phyloP scores from a whole-genome alignment of 2,888 invertebrate genomes.

The Papilio elwesi region DNA sequence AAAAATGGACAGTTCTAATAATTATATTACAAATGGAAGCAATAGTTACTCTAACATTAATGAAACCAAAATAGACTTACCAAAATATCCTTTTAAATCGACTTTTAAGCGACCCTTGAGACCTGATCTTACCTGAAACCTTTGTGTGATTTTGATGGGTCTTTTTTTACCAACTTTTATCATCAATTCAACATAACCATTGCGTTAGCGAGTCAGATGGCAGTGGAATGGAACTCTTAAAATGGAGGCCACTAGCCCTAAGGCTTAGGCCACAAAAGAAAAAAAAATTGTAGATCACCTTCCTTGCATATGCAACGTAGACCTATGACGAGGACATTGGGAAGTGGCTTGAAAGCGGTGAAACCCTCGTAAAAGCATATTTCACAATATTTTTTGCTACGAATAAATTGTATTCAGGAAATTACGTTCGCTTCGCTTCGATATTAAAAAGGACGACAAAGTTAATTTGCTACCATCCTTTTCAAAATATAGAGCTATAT shows the following conservation, averaged over 20 bases:
- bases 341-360: background rate
- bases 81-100: conserved; percentile 10
- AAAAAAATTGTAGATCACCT: too few species aligned
- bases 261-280: too few species aligned
- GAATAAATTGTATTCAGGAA: background rate
- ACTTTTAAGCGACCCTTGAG: conserved; percentile 11
- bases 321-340: too few species aligned
- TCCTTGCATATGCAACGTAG: too few species aligned
- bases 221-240: too few species aligned
- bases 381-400: background rate
- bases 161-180: too few species aligned
- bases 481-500: conserved; percentile 5
- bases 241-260: too few species aligned
- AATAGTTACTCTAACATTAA: background rate
- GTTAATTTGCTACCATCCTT: conserved; percentile 1
- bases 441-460: conserved; percentile 2
- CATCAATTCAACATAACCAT: too few species aligned
- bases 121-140: too few species aligned
- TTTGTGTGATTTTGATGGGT: too few species aligned
- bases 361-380: background rate
- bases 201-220: too few species aligned
- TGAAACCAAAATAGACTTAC: background rate
- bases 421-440: background rate
- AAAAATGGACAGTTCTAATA: too few species aligned
- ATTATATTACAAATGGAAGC: background rate